Conservation (phyloP, 2,797 vertebrate genomes). For the Sebastes vulpes region DNA sequence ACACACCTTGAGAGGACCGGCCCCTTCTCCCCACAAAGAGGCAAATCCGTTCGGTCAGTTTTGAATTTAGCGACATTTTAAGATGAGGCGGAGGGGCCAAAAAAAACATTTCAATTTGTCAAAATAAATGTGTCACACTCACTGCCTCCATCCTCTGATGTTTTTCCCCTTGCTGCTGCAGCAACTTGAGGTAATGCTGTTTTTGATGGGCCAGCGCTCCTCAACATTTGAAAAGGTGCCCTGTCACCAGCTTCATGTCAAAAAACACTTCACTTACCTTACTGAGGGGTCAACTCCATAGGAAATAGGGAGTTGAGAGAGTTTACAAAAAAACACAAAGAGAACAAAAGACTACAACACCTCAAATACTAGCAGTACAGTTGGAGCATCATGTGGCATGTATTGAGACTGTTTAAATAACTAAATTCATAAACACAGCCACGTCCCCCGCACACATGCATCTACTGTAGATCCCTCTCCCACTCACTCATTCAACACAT, state of each 20-base stretch:
- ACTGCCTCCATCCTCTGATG: constrained; percentile 43
- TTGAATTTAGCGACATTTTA: constrained; percentile 78
- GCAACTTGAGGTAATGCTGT: constrained; percentile 61
- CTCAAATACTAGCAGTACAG: constrained; percentile 44
- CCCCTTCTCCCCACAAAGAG: constrained; percentile 50
- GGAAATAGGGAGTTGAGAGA: constrained; percentile 16
- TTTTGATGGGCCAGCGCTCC: constrained; percentile 54
- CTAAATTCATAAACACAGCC: constrained; percentile 81
- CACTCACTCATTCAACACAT: constrained; percentile 85
- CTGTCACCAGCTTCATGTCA: constrained; percentile 69
- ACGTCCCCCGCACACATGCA: constrained; percentile 75
- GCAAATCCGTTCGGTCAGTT: constrained; percentile 72
- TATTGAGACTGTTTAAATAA: constrained; percentile 73
- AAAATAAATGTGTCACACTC: constrained; percentile 73
- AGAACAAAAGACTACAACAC: constrained; percentile 41
- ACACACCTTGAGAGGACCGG: constrained; percentile 70
- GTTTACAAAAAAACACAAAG: constrained; percentile 27
- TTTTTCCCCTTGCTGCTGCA: constrained; percentile 65
- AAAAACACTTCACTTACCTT: constrained; percentile 59
- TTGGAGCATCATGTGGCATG: constrained; percentile 56
- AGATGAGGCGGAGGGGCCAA: constrained; percentile 39
- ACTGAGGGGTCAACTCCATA: constrained; percentile 32
- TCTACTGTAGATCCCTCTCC: constrained; percentile 81
- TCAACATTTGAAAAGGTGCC: constrained; percentile 63
- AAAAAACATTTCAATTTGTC: constrained; percentile 71